Evolutionary conservation across 2,113 vertebrate species (phyloP), one percentile per base, ranked within the genome.

Genomic region (Actenoides hombroni): DNA sequence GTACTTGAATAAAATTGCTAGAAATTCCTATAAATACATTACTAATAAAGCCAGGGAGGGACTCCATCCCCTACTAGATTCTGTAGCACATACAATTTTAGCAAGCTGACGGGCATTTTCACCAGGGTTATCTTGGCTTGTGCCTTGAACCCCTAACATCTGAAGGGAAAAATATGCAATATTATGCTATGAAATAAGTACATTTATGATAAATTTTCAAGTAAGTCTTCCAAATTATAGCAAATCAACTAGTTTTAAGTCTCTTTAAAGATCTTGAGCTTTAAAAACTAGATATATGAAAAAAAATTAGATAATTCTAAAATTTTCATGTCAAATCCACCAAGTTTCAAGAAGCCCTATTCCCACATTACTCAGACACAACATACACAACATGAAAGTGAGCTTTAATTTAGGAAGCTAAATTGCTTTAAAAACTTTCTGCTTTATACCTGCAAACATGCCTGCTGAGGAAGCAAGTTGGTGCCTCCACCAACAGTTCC

Each of bases 401-500:
- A 51, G 26, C 16, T 91, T 56, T 57, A 9, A 23, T 81, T 56
- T n/a, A 61, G 13, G 56, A 48, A 59, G 39, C 1, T 21, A 63
- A 57, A 2, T 25, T 71, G 21, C 7, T 82, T 78, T 53, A 44
- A 44, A 37, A 59, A 12, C 29, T 53, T 74, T 15, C 35, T 35
- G 53, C 14, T 77, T 37, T 74, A 26, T 98, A 99, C 99, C 99
- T 99, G 98, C 67, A 99, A 97, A 94, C 99, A 99, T 88, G 99
- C 99, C 95, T 99, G 99, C 94, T 99, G 99, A 8, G 99, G 99
- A 29, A 98, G 97, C 94, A 99, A 94, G 96, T 98, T 99, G 86
- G 99, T 99, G 33, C 99, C 99, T 29, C 99, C 99, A 0, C 99
- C 99, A 19, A 99, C 99, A 10, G 99, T 99, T 31, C 99, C 99